Evolutionary conservation across 2,113 vertebrate genomes (phyloP), one percentile per base, ranked within the genome.

Genomic region (Oryctolagus cuniculus): DNA sequence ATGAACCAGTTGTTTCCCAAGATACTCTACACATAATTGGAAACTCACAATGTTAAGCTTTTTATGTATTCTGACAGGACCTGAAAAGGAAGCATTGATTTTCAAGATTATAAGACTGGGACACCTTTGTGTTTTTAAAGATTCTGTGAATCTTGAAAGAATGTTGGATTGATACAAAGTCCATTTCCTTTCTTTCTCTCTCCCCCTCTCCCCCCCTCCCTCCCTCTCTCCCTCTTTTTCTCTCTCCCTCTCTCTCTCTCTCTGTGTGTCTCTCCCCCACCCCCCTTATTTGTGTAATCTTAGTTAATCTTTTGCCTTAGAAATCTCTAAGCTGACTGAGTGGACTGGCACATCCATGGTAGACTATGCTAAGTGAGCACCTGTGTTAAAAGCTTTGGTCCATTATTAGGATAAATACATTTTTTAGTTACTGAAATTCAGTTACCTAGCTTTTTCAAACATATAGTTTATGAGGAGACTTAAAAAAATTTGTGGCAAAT

Each of bases 31-130:
- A 22, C 8, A 88, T 94, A 89, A 36, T 78, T 91, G 31, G 25
- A 17, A 80, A 95, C 25, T 81, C 58, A 27, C 21, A 53, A 0
- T 75, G 10, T 94, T 91, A 15, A 94, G 8, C 55, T 91, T 91
- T 91, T 17, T 90, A 11, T 93, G 94, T 95, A 74, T 94, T 96
- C 36, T 90, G 53, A 69, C 24, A 86, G 72, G 53, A 90, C 29
- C 17, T 85, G 27, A 36, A 80, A 74, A 69, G 31, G 89, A 89
- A 64, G 25, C 38, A 70, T 77, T 66, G 24, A 11, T 93, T 85
- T 93, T 96, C 8, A 12, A 53, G 2, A 93, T 82, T 79, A 9
- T 58, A 89, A 94, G 53, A 86, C 53, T 58, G 70, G 49, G 58
- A 77, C 17, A 85, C 91, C 11, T 90, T 58, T 91, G 10, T 90